Base-by-base conservation (phyloP, 2,888 invertebrate genomes). In the Perizoma flavofasciatum region DNA sequence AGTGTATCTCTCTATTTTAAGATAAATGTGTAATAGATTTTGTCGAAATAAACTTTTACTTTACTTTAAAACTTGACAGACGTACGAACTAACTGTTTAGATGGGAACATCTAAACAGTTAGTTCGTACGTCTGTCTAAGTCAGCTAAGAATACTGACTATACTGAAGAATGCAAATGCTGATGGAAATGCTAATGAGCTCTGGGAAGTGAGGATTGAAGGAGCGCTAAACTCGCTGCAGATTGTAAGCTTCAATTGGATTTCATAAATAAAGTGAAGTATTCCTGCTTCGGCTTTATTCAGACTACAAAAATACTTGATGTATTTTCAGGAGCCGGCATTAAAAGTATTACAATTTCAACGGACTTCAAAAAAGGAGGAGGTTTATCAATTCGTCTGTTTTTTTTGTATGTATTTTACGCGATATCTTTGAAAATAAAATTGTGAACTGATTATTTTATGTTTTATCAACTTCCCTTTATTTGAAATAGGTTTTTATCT, bases 131-230 rank as follows among this genome's bases (percentile, higher is more conserved):
- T 46, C 49, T 44, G 44, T 47, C 55, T 44, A 32, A 50, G 54
- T 7, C 44, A 44, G 44, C 56, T 58, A 62, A 62, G 62, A 55
- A 62, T 55, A 44, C 52, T 52, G 45, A 55, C 61, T 61, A 54
- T 8, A 11, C 11, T 49, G 22, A 62, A 65, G 66, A 72, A 74
- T 77, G 72, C 71, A 71, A 75, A 74, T 73, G 65, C 69, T 66
- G 55, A 71, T 69, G 61, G 52, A 62, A 67, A 72, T 73, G 69
- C 49, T 69, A 73, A 77, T 73, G 64, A 73, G 65, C 52, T 67
- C 35, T 33, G 55, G 65, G 65, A 57, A 68, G 65, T 61, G 63
- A 55, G 59, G 65, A 55, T 54, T 63, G 62, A 43, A 52, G 52
- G 59, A 61, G 56, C 59, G 64, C 53, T 64, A 65, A 63, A 61